Base-by-base conservation (phyloP, 2,797 vertebrate genomes). In the Ceryle rudis region DNA sequence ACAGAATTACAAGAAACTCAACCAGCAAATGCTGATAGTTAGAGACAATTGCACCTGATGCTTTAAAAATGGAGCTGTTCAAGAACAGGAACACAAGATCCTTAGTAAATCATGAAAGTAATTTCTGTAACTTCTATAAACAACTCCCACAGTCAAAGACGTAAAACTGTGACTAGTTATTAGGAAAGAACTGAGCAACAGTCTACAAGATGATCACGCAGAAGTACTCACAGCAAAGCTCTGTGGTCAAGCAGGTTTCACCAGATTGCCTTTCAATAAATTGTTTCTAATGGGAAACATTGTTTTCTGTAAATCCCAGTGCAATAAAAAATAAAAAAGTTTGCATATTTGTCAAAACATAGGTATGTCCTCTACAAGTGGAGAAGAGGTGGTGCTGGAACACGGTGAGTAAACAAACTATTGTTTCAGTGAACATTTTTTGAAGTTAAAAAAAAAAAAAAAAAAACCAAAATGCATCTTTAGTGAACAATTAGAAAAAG, bases 221-320 rank as follows among this genome's bases (percentile, higher is more conserved):
- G 37, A 74, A 91, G 69, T 54, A 74, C 29, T 60, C 58, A 66
- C 18, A 90, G 33, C 18, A 64, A 82, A 31, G 26, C 60, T 95
- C 67, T 82, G 74, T 46, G 33, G 49, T 81, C 25, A 86, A 90
- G 58, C 20, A 78, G 10, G 19, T 86, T 96, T 90, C 91, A 93
- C 29, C 65, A 79, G 46, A 83, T 4, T 65, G 25, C 22, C 18
- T 86, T 88, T 39, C 49, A 79, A 33, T 33, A 57, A 74, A 51
- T 39, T 33, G 16, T 39, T 70, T 37, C 11, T 58, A 44, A 60
- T 13, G 67, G 21, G 9, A 90, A 92, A 74, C 15, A 22, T 17
- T 44, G 7, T 0, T 60, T 60, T 35, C 47, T 55, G 72, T 57
- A 39, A 88, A 61, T 22, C 4, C 20, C 17, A 65, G 7, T 25